A percentile compares a stretch with the other conserved stretches of the same genome.
Evolutionary conservation across 2,113 vertebrate genomes (phyloP).

Genomic region (Chloropsis hardwickii): DNA sequence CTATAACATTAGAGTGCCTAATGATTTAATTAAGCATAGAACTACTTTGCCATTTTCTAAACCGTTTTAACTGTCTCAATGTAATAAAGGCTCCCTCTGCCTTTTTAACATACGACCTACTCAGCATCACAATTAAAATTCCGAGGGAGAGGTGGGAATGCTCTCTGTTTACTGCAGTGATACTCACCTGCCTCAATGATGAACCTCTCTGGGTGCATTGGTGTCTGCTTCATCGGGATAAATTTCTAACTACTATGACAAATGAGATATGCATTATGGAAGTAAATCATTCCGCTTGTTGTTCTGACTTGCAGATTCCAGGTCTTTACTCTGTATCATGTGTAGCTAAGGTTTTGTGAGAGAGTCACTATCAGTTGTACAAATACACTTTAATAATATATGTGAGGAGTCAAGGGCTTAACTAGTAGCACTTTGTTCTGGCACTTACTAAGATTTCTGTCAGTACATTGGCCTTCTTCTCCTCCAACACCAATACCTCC

Average conservation of each 20-base stretch:
- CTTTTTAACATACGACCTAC: not conserved
- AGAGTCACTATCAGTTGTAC: not conserved
- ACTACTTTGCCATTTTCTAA: not conserved
- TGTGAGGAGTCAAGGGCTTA: not conserved
- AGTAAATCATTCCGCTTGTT: not conserved
- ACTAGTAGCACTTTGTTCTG: not conserved
- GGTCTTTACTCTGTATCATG: not conserved
- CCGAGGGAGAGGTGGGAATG: not conserved
- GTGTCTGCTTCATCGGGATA: not conserved
- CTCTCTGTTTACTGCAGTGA: not conserved
- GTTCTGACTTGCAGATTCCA: not conserved
- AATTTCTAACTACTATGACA: not conserved
- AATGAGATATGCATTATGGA: not conserved
- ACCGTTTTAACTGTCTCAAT: not conserved
- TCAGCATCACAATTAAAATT: not conserved
- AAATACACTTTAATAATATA: not conserved
- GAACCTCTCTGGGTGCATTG: not conserved
- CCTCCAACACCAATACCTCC: not conserved
- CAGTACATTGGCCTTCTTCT: not conserved
- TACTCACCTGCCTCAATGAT: not conserved
- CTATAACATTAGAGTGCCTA: not conserved
- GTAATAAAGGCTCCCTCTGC: not conserved
- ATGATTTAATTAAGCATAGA: not conserved
- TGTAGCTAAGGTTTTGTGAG: not conserved
- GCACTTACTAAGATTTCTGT: not conserved